These are phyloP conservation scores for Leptopterna dolabrata DNA, from an alignment of 2,888 invertebrate genomes.

Conservation along the genomic window DNA sequence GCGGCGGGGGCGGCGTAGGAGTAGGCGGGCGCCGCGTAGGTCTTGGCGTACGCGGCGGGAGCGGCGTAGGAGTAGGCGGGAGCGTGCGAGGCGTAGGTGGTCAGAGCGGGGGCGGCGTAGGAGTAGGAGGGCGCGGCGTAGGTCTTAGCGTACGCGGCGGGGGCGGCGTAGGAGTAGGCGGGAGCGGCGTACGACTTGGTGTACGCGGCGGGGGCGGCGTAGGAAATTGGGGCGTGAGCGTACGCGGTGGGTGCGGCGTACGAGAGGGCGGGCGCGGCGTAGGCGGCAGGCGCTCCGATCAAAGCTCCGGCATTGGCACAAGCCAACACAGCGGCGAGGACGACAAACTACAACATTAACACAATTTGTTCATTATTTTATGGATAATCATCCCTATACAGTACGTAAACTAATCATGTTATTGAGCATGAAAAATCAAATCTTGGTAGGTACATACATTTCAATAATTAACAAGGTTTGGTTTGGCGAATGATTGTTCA, in stretches of 20 bases:
- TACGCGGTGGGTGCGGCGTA: slow-evolving; percentile 9
- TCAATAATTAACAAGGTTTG: no score
- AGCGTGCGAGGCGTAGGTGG: neutral
- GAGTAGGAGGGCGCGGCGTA: slow-evolving; percentile 28
- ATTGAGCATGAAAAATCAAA: no score
- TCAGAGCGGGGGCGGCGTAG: slow-evolving; percentile 23
- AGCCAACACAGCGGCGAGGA: slow-evolving; percentile 32
- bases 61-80: slow-evolving; percentile 26
- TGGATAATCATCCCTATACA: no score
- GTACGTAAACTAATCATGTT: no score
- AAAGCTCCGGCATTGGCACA: slow-evolving; percentile 36
- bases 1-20: slow-evolving; percentile 13
- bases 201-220: neutral
- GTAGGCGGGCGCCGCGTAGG: slow-evolving; percentile 9
- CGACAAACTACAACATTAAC: slow-evolving; percentile 20
- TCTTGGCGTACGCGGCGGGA: slow-evolving; percentile 36
- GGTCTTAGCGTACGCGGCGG: slow-evolving; percentile 29
- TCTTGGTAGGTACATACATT: no score
- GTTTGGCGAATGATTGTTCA: no score
- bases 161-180: neutral
- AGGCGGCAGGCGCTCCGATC: slow-evolving; percentile 13
- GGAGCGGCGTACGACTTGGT: slow-evolving; percentile 21
- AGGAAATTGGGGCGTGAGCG: neutral
- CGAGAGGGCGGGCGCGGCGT: slow-evolving; percentile 3
- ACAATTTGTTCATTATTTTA: no score